phyloP scores from a whole-genome alignment of 30 jellyfish, hydroid and myxozoan genomes.

The Nemopilema nomurai region DNA sequence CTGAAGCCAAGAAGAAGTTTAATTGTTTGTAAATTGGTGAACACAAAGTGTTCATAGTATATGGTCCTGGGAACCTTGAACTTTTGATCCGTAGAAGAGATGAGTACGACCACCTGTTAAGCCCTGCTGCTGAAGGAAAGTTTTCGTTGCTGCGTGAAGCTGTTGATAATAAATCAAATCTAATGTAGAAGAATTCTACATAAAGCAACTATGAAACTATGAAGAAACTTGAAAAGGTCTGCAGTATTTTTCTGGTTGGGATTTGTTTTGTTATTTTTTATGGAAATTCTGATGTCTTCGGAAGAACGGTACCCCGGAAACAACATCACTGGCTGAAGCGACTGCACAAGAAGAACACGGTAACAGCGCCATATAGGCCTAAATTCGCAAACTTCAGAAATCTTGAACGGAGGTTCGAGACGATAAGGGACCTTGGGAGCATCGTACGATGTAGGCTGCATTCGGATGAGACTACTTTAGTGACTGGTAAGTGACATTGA shows the following conservation, averaged over 20 bases:
- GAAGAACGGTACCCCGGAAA: neutral
- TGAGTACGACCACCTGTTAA: conserved; percentile 44
- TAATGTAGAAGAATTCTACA: neutral
- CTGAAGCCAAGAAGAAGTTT: neutral
- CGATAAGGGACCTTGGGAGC: conserved; percentile 77
- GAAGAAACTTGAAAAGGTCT: neutral
- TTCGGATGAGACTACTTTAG: conserved; percentile 37
- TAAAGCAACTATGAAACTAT: conserved; percentile 6
- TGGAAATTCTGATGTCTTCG: neutral
- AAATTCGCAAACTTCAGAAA: conserved; percentile 14
- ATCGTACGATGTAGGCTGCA: conserved; percentile 63
- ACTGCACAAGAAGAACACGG: conserved; percentile 7
- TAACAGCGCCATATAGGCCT: neutral
- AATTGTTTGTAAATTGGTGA: neutral
- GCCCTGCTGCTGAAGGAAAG: neutral
- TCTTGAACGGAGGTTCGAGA: conserved; percentile 60
- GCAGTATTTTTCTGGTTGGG: neutral
- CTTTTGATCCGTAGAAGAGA: conserved; percentile 25
- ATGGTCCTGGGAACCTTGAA: conserved; percentile 8
- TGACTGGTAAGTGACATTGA: conserved; percentile 26
- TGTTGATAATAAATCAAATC: neutral
- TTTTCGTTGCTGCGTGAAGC: neutral
- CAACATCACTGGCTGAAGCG: neutral
- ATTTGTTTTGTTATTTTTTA: neutral
- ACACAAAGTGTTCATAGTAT: neutral